Base-by-base conservation (phyloP, 2,113 vertebrate genomes). In the Falco punctatus region DNA sequence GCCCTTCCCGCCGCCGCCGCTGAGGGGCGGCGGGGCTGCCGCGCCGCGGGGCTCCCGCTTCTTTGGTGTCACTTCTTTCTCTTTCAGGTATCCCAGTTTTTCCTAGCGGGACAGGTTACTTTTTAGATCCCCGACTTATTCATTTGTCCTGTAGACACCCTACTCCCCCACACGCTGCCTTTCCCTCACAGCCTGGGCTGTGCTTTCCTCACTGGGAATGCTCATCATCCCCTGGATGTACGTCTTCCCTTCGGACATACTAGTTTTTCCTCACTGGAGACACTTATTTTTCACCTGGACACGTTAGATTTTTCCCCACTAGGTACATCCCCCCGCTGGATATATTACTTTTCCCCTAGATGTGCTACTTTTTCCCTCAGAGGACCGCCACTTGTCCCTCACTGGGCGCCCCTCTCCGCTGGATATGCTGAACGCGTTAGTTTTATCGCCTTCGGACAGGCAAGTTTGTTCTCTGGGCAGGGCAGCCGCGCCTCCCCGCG, bases 131-230 rank as follows among this genome's bases (percentile, higher is more conserved):
- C 3, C 0, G 6, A 2, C 2, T 28, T 0, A 0, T 35, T 6
- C 3, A 7, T 54, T 71, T n/a, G 61, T 7, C 22, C 44, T 7
- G 22, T 12, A 16, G 32, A 33, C 8, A 4, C 3, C 3, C 19
- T 35, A 0, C 10, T 21, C 3, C 16, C 3, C 4, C 10, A 13
- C 15, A 3, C 0, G 0, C 19, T 4, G 4, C 30, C 24, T n/a
- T 59, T 15, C 7, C 40, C 66, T 48, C 23, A 11, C 19, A 20
- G 46, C 24, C 13, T 6, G 24, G 14, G 32, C 42, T 44, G 5
- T 11, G 5, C 58, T 33, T 3, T 33, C 38, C 57, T 46, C 52
- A 5, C 4, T 0, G 10, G 11, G 6, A 10, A 2, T 0, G 2
- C 27, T 11, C n/a, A 30, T 8, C 17, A 23, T 3, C 4, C 14